A percentile compares a stretch with the other conserved stretches of the same genome.
phyloP scores from a whole-genome alignment of 2,113 vertebrate genomes.

The Orycteropus afer region DNA sequence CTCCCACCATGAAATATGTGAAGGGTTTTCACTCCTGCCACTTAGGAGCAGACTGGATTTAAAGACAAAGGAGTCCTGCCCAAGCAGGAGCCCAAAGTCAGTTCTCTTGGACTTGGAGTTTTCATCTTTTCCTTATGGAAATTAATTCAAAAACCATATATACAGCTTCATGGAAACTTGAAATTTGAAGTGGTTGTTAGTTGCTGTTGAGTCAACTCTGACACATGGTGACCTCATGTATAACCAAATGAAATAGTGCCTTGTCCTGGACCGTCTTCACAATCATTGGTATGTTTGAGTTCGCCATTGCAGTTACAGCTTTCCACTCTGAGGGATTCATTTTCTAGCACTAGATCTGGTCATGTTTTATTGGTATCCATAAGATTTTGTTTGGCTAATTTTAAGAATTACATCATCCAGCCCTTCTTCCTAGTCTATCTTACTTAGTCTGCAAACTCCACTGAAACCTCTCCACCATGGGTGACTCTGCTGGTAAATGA shows the following conservation, averaged over 20 bases:
- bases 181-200: background rate
- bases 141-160: background rate
- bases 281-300: background rate
- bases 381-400: background rate
- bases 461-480: background rate
- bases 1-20: slow-evolving; percentile 75
- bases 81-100: slow-evolving; percentile 39
- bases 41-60: slow-evolving; percentile 63
- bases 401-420: background rate
- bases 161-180: background rate
- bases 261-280: too few relatives aligned
- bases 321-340: background rate
- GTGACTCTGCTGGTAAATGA: background rate
- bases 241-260: background rate
- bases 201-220: background rate
- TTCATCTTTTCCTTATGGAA: slow-evolving; percentile 5
- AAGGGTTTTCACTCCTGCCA: slow-evolving; percentile 65
- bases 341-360: too few relatives aligned
- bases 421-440: background rate
- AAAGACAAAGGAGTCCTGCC: slow-evolving; percentile 53
- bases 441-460: background rate
- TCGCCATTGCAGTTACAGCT: background rate
- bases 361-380: background rate
- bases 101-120: background rate
- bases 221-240: background rate